Percentiles rank a stretch among this genome's conserved stretches.
phyloP scores from a whole-genome alignment of 2,113 vertebrate genomes.

The Thamnaconus septentrionalis region DNA sequence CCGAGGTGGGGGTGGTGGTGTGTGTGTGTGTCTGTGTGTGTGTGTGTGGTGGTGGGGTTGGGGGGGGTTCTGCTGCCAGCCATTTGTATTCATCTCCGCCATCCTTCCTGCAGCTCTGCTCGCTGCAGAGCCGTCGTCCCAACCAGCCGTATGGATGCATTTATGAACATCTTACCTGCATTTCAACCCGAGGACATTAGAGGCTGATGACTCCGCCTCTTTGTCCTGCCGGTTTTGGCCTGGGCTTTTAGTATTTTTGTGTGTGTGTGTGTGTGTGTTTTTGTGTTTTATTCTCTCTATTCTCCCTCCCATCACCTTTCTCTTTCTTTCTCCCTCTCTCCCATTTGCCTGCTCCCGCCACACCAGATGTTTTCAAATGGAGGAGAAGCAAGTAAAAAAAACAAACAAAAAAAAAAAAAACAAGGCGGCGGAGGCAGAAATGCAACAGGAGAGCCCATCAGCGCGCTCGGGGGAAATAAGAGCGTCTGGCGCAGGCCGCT shows the following conservation, averaged over 20 bases:
- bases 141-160: too few relatives aligned
- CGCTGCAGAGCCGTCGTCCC: conserved; percentile 56
- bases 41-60: too few relatives aligned
- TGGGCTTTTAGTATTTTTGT: too few relatives aligned
- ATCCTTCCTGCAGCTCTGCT: conserved; percentile 54
- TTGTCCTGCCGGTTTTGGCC: background rate
- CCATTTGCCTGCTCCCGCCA: conserved; percentile 35
- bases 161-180: too few relatives aligned
- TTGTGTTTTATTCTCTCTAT: too few relatives aligned
- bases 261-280: too few relatives aligned
- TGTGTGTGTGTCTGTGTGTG: too few relatives aligned
- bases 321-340: conserved; percentile 4
- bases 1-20: too few relatives aligned
- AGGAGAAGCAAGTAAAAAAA: conserved; percentile 67
- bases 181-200: conserved; percentile 19
- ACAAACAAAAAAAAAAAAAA: conserved; percentile 47
- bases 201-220: background rate
- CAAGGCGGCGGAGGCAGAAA: conserved; percentile 13
- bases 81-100: conserved; percentile 76
- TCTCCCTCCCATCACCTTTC: too few relatives aligned
- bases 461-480: conserved; percentile 73
- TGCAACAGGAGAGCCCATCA: conserved; percentile 55
- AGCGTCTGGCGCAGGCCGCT: conserved; percentile 46
- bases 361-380: conserved; percentile 58
- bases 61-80: conserved; percentile 2